These are phyloP conservation scores for Epinotia brunnichana DNA, from an alignment of 2,888 invertebrate genomes.

Conservation along the genomic window DNA sequence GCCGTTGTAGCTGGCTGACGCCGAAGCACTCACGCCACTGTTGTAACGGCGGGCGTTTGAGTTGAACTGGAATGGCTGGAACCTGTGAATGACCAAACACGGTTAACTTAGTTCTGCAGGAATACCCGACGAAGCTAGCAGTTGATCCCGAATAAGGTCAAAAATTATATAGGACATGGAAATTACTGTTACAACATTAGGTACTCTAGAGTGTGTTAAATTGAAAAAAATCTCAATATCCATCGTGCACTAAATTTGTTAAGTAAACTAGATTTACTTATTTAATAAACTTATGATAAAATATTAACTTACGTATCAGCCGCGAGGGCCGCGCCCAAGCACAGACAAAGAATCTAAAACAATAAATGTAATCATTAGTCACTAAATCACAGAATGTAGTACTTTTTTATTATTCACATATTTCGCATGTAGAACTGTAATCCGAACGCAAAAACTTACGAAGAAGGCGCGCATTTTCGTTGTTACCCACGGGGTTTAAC, in stretches of 20 bases:
- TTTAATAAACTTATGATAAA: background rate
- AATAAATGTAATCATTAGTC: conserved; percentile 34
- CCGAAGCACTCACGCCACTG: conserved; percentile 51
- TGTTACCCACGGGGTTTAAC: conserved; percentile 65
- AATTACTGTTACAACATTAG: background rate
- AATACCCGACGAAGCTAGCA: background rate
- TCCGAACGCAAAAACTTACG: conserved; percentile 61
- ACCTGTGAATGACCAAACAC: conserved; percentile 47
- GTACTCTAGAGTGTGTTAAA: background rate
- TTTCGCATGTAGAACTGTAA: conserved; percentile 22
- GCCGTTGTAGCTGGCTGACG: conserved; percentile 50
- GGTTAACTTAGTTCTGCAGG: background rate
- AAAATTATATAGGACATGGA: background rate
- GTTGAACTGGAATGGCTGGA: conserved; percentile 53
- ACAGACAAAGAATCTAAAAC: conserved; percentile 69
- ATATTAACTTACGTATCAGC: conserved; percentile 60
- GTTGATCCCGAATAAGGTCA: background rate
- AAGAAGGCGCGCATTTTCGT: conserved; percentile 74
- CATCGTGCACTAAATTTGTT: background rate
- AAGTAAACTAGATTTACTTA: background rate
- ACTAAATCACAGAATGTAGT: background rate
- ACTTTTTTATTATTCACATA: background rate
- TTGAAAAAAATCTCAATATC: background rate
- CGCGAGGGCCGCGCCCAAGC: conserved; percentile 67
- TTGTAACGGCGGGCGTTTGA: conserved; percentile 47